phyloP scores from a whole-genome alignment of 2,888 invertebrate species.

The Campopleginae sp. region DNA sequence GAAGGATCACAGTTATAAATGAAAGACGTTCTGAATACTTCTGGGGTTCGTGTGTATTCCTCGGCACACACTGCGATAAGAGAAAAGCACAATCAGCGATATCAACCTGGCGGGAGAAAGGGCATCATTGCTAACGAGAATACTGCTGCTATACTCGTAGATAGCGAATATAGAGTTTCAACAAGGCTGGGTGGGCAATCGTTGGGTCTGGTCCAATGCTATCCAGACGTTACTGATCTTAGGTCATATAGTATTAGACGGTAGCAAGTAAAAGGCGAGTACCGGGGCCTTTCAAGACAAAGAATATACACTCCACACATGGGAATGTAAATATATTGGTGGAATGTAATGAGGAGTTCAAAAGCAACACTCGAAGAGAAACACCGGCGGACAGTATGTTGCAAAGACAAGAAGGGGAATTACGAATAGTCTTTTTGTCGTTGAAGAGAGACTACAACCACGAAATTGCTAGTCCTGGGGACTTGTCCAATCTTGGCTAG shows the following conservation, averaged over 20 bases:
- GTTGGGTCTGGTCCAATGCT: slow-evolving; percentile 35
- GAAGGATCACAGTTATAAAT: slow-evolving; percentile 50
- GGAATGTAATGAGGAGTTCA: slow-evolving; percentile 48
- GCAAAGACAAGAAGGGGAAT: slow-evolving; percentile 37
- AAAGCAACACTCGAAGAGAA: slow-evolving; percentile 33
- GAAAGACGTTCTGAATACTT: slow-evolving; percentile 54
- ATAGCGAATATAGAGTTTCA: slow-evolving; percentile 38
- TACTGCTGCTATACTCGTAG: background rate
- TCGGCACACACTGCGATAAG: slow-evolving; percentile 27
- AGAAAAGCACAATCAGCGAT: slow-evolving; percentile 61
- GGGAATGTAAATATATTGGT: slow-evolving; percentile 15
- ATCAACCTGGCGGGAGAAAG: slow-evolving; percentile 26
- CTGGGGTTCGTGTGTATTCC: slow-evolving; percentile 41
- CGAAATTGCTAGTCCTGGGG: slow-evolving; percentile 68
- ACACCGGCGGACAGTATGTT: slow-evolving; percentile 55
- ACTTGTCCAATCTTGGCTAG: slow-evolving; percentile 65
- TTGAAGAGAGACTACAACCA: slow-evolving; percentile 55
- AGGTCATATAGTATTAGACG: slow-evolving; percentile 9
- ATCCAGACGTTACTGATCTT: slow-evolving; percentile 56
- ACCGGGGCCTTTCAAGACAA: slow-evolving; percentile 23
- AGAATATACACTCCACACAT: slow-evolving; percentile 23
- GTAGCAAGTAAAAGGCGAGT: slow-evolving; percentile 26
- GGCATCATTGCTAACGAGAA: slow-evolving; percentile 52
- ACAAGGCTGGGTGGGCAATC: slow-evolving; percentile 42
- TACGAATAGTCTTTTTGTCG: slow-evolving; percentile 55